These are phyloP conservation scores for Cheirogaleus major DNA, from an alignment of 2,797 vertebrate species.

Conservation along the genomic window DNA sequence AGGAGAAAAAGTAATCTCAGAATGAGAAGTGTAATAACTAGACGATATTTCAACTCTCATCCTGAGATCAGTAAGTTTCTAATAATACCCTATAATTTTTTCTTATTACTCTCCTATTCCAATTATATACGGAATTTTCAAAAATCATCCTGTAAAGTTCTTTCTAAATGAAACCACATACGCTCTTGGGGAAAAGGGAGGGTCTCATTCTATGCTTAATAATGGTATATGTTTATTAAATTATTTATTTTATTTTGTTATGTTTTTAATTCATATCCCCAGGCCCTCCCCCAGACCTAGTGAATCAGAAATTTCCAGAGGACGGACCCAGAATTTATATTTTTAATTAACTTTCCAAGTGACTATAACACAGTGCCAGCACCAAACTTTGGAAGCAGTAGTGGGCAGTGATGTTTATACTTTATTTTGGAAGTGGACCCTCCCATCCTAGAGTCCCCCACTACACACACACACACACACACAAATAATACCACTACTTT, in stretches of 20 bases:
- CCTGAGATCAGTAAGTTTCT: neutral
- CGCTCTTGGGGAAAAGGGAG: neutral
- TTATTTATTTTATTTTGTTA: neutral
- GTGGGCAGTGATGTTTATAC: neutral
- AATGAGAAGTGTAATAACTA: neutral
- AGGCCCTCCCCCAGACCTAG: neutral
- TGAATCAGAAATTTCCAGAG: constrained; percentile 2
- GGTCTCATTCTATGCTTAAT: neutral
- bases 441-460: no score
- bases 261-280: neutral
- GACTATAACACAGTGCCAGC: neutral
- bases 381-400: neutral
- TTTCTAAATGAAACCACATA: neutral
- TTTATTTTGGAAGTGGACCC: neutral
- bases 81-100: neutral
- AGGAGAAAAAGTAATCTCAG: neutral
- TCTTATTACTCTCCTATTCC: neutral
- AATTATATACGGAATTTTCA: neutral
- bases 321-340: neutral
- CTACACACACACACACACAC: neutral
- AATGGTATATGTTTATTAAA: neutral
- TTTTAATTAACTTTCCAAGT: neutral
- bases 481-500: neutral
- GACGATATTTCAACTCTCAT: neutral
- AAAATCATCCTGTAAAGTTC: neutral